Percentiles rank a stretch among this genome's conserved stretches.
phyloP scores from a whole-genome alignment of 2,888 invertebrate genomes.

The Endotricha flammealis region DNA sequence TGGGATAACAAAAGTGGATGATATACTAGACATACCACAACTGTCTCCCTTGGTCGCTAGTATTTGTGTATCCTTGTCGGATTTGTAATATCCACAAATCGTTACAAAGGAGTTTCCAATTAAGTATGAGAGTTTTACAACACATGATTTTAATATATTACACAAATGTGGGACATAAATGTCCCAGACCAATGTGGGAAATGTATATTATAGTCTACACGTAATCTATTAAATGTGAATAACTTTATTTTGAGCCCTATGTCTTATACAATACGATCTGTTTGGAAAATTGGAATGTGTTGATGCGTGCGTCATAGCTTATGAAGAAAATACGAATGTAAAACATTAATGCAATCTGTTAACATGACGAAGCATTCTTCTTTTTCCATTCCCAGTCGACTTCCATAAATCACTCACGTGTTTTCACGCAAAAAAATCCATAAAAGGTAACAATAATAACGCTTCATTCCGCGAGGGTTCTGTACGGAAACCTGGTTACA shows the following conservation, averaged over 20 bases:
- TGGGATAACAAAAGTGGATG: too few species aligned
- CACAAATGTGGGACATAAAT: too few species aligned
- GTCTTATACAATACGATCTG: not conserved
- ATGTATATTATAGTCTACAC: too few species aligned
- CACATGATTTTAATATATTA: too few species aligned
- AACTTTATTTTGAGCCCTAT: constrained; percentile 3
- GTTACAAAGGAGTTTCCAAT: too few species aligned
- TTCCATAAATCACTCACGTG: constrained; percentile 69
- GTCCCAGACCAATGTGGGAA: too few species aligned
- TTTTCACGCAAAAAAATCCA: constrained; percentile 50
- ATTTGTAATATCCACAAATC: too few species aligned
- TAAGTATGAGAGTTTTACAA: too few species aligned
- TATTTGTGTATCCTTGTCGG: too few species aligned
- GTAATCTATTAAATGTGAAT: too few species aligned
- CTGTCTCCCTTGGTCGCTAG: too few species aligned
- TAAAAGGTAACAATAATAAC: constrained; percentile 22
- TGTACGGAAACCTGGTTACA: not conserved
- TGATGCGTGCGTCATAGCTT: constrained; percentile 1
- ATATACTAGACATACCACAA: too few species aligned
- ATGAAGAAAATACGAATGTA: constrained; percentile 39
- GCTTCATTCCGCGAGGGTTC: constrained; percentile 11
- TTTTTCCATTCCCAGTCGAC: constrained; percentile 55
- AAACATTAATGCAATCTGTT: constrained; percentile 58
- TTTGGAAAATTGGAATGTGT: not conserved
- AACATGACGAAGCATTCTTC: constrained; percentile 53